Base-by-base conservation (phyloP, 35 echinoderm and acorn worm genomes). In the Lytechinus pictus region DNA sequence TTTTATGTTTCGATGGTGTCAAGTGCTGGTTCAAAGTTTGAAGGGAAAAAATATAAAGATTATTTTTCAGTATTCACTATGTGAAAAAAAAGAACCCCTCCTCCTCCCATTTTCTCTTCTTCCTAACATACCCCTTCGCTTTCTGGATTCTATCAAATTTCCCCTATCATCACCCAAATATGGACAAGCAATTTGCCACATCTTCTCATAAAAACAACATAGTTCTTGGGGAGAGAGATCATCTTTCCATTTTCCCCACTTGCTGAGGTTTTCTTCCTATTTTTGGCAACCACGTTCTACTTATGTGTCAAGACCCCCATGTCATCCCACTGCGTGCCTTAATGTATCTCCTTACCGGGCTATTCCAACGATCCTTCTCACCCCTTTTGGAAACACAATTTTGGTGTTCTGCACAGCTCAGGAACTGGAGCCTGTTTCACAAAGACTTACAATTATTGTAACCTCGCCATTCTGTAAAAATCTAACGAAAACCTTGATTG, bases 131-230 rank as follows among this genome's bases (percentile, higher is more conserved):
- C 6, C 8, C 66, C 66, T 24, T 79, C 21, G 1, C 56, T 58
- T 11, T 58, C 9, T 58, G 56, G 56, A 58, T 58, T 13, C 56
- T 58, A 58, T 9, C 9, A 58, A 58, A 58, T n/a, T 79, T 24
- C 21, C 24, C 66, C n/a, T 79, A n/a, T 24, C 6, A 79, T 79
- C 66, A 79, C 66, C 24, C 8, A 79, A 5, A 79, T 79, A 16
- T 79, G 8, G 19, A 79, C 66, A 79, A 79, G 14, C 66, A 16
- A 24, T 14, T 79, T 79, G 66, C 66, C 19, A 79, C 66, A 4
- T 79, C 19, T 79, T 79, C 66, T 79, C 21, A 14, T 79, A n/a
- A 79, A 52, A 90, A 89, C n/a, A 87, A 96, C 71, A 27, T 5
- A 87, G 28, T 93, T n/a, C 13, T 51, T 54, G 27, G 21, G 60